phyloP scores from a whole-genome alignment of 2,113 vertebrate genomes.

The Mastomys natalensis region DNA sequence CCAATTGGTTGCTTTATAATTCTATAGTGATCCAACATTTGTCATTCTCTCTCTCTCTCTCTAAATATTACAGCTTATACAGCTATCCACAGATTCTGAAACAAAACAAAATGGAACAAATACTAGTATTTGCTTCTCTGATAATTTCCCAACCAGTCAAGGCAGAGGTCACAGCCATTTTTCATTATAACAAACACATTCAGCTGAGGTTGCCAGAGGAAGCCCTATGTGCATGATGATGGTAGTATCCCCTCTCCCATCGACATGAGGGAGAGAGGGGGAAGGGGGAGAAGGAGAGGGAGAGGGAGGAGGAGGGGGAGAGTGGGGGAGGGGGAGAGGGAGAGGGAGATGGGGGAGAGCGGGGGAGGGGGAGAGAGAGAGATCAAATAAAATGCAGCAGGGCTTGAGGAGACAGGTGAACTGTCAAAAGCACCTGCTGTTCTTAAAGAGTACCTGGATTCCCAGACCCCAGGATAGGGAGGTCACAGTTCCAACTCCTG shows the following conservation, averaged over 20 bases:
- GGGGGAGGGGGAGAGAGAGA: not conserved
- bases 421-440: not conserved
- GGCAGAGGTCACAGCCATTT: not conserved
- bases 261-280: no score
- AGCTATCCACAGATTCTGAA: not conserved
- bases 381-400: not conserved
- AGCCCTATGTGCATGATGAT: not conserved
- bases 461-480: not conserved
- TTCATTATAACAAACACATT: not conserved
- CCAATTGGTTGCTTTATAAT: slow-evolving; percentile 2
- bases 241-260: not conserved
- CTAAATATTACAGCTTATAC: not conserved
- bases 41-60: not conserved
- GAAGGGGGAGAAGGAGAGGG: not conserved
- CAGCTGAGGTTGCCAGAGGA: not conserved
- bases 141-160: not conserved
- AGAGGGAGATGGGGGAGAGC: no score
- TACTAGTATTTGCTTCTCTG: not conserved
- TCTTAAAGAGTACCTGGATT: not conserved
- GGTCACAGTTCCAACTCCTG: not conserved
- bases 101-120: not conserved
- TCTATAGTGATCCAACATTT: not conserved
- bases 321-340: no score
- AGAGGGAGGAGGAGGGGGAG: not conserved
- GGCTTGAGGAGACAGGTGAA: not conserved